phyloP scores from a whole-genome alignment of 1,140 invertebrate species.

The Chymomyza costata region DNA sequence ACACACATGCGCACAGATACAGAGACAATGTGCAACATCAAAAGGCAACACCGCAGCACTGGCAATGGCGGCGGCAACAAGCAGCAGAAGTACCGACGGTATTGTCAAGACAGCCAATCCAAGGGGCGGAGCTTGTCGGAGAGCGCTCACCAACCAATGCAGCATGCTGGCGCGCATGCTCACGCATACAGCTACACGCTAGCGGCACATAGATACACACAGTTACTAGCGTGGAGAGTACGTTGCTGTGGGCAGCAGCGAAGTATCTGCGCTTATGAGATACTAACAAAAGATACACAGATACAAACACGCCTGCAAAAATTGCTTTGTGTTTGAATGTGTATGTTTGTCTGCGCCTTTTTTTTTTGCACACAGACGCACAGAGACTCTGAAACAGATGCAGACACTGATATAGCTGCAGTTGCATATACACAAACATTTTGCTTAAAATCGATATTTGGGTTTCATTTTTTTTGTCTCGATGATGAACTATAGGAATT shows the following conservation, averaged over 20 bases:
- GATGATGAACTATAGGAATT: slow-evolving; percentile 17
- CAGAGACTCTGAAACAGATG: slow-evolving; percentile 8
- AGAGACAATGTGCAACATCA: slow-evolving; percentile 29
- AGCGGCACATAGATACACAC: slow-evolving; percentile 35
- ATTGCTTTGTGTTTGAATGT: too few relatives aligned
- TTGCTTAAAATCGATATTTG: slow-evolving; percentile 4
- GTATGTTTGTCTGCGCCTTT: too few relatives aligned
- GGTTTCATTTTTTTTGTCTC: slow-evolving; percentile 34
- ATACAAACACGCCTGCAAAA: background rate
- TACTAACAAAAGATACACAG: background rate
- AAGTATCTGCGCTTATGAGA: slow-evolving; percentile 17
- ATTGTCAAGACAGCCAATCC: background rate
- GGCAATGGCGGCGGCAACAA: background rate
- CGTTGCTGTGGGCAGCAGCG: too few relatives aligned
- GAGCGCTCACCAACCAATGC: slow-evolving; percentile 9
- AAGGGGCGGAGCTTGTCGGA: slow-evolving; percentile 31
- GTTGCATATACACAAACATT: slow-evolving; percentile 8
- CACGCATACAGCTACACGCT: slow-evolving; percentile 1
- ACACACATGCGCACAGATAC: background rate
- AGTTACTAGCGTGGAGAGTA: slow-evolving; percentile 19
- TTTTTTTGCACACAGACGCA: slow-evolving; percentile 24
- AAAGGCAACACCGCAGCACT: slow-evolving; percentile 49
- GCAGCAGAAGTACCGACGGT: background rate
- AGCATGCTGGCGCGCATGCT: background rate
- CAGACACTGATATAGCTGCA: slow-evolving; percentile 14